Conservation (phyloP, 2,113 vertebrate species). For the Phodopus roborovskii region DNA sequence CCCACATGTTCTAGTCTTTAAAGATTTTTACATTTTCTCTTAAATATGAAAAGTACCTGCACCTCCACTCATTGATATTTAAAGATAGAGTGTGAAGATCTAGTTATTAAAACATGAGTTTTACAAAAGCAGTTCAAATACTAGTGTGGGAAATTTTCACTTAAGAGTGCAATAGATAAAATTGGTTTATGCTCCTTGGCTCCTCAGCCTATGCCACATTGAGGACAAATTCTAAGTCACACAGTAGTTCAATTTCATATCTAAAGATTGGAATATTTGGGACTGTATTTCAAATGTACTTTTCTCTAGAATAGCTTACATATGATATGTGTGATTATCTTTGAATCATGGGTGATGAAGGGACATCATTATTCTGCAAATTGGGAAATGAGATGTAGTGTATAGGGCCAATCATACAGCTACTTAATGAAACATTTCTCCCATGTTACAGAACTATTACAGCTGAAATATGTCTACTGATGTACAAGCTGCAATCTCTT, state of each 20-base stretch:
- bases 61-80: conserved; percentile 41
- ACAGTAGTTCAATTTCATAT: conserved; percentile 59
- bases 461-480: conserved; percentile 4
- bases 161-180: conserved; percentile 48
- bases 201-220: conserved; percentile 27
- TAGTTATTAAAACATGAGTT: conserved; percentile 60
- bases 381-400: conserved; percentile 26
- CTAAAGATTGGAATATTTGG: conserved; percentile 58
- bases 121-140: conserved; percentile 41
- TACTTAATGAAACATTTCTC: conserved; percentile 37
- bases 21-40: neutral
- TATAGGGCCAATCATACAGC: neutral
- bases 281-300: conserved; percentile 52
- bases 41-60: conserved; percentile 39
- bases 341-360: conserved; percentile 51
- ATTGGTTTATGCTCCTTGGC: conserved; percentile 36
- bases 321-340: conserved; percentile 41
- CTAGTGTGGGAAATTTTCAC: conserved; percentile 28
- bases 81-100: conserved; percentile 6
- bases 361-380: neutral
- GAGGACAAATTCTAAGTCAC: conserved; percentile 64
- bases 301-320: conserved; percentile 36
- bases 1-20: conserved; percentile 15
- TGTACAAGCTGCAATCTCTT: conserved; percentile 12
- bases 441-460: neutral